A percentile compares a stretch with the other conserved stretches of the same genome.
Evolutionary conservation across 2,888 invertebrate genomes (phyloP).

Genomic region (Limulus polyphemus): DNA sequence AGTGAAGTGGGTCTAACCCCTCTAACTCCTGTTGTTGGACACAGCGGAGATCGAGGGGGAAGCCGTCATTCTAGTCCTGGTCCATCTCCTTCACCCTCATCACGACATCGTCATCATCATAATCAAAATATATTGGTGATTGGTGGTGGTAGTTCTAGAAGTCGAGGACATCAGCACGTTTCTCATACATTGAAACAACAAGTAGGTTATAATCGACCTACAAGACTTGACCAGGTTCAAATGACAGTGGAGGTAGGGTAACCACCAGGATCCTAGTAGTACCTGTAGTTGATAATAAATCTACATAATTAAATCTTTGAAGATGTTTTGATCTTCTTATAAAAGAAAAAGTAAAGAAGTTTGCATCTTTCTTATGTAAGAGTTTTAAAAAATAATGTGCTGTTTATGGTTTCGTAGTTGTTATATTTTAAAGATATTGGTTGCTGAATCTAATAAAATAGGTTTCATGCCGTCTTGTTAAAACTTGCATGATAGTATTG

Average conservation of each 20-base stretch:
- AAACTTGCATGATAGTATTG: neutral
- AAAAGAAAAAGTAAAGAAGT: too few species aligned
- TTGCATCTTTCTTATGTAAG: too few species aligned
- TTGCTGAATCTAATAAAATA: neutral
- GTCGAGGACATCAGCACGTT: slow-evolving; percentile 36
- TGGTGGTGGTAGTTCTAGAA: slow-evolving; percentile 23
- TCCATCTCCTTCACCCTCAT: slow-evolving; percentile 26
- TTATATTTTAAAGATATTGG: neutral
- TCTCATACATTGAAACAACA: slow-evolving; percentile 44
- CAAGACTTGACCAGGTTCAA: slow-evolving; percentile 25
- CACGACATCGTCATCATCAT: slow-evolving; percentile 25
- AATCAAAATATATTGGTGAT: slow-evolving; percentile 27
- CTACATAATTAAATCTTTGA: neutral
- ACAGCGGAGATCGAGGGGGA: slow-evolving; percentile 18
- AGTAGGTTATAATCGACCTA: slow-evolving; percentile 37
- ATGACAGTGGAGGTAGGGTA: slow-evolving; percentile 29
- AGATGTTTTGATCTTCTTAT: too few species aligned
- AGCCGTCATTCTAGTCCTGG: slow-evolving; percentile 27
- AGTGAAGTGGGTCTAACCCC: too few species aligned
- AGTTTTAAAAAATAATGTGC: neutral
- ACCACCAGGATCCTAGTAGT: slow-evolving; percentile 6
- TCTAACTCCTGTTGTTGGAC: slow-evolving; percentile 28
- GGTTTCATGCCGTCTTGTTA: neutral
- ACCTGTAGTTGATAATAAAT: neutral
- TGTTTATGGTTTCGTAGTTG: neutral